Percentiles rank a stretch among this genome's conserved stretches.
These are phyloP conservation scores for Scolopax bukidnonensis DNA, from an alignment of 2,797 vertebrate genomes.

Conservation along the genomic window DNA sequence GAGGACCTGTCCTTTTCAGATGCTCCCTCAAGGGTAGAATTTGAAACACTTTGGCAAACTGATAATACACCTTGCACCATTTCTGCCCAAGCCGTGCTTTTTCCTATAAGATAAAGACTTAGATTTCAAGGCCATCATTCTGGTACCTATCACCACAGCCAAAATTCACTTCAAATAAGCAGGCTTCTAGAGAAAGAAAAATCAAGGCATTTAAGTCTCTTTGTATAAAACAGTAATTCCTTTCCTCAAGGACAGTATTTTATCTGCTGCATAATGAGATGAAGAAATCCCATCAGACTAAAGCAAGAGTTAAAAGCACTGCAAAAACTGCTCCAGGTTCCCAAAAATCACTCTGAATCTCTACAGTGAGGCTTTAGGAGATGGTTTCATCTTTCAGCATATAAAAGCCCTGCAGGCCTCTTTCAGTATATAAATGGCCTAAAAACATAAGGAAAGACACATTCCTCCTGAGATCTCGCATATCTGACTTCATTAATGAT, in stretches of 20 bases:
- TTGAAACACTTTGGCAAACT: not conserved
- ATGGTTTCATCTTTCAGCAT: slow-evolving; percentile 8
- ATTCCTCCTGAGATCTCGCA: not conserved
- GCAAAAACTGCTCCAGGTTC: slow-evolving; percentile 3
- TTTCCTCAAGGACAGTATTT: slow-evolving; percentile 34
- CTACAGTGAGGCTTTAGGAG: not conserved
- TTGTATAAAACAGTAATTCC: not conserved
- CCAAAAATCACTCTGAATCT: not conserved
- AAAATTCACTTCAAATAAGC: not conserved
- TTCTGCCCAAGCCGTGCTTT: not conserved
- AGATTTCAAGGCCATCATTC: not conserved
- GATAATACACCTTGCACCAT: not conserved
- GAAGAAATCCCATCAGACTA: slow-evolving; percentile 36
- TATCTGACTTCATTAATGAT: not conserved
- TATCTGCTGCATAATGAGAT: slow-evolving; percentile 16
- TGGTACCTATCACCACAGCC: not conserved
- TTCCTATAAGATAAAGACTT: not conserved
- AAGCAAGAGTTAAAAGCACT: slow-evolving; percentile 20
- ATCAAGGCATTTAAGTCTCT: not conserved
- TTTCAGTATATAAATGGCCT: not conserved
- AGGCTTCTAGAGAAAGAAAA: not conserved
- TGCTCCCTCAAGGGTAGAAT: not conserved
- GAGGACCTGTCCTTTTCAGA: not conserved
- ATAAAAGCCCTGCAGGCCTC: not conserved
- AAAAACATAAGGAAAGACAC: not conserved